Conservation (phyloP, 2,797 vertebrate species). For the Cossypha dichroa region DNA sequence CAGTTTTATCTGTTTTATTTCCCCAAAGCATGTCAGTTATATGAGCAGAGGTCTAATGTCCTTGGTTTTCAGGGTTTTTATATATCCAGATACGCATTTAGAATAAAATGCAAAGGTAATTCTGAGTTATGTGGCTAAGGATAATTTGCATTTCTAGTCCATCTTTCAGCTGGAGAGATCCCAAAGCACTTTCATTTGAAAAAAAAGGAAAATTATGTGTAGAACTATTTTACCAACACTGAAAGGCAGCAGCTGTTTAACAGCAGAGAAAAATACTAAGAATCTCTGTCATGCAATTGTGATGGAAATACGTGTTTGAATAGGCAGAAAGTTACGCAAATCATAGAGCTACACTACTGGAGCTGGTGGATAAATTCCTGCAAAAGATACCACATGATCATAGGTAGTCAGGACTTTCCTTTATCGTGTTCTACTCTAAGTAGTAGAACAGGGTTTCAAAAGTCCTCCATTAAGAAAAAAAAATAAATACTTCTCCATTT, state of each 20-base stretch:
- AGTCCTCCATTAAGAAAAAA: not conserved
- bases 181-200: not conserved
- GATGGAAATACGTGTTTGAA: not conserved
- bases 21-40: not conserved
- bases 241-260: not conserved
- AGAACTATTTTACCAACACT: not conserved
- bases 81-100: not conserved
- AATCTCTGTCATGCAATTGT: not conserved
- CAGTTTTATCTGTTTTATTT: not conserved
- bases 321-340: not conserved
- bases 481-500: not conserved
- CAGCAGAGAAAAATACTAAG: not conserved
- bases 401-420: not conserved
- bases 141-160: constrained; percentile 6
- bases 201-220: not conserved
- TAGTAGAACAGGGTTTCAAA: not conserved
- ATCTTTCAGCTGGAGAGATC: not conserved
- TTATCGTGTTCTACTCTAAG: not conserved
- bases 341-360: not conserved
- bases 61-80: not conserved
- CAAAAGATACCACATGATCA: not conserved
- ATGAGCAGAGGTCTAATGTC: not conserved
- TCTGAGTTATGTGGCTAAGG: not conserved
- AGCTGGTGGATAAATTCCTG: not conserved
- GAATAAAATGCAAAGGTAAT: constrained; percentile 1